Percentiles rank a stretch among this genome's conserved stretches.
phyloP scores from a whole-genome alignment of 2,888 invertebrate genomes.

The Lacanobia oleracea region DNA sequence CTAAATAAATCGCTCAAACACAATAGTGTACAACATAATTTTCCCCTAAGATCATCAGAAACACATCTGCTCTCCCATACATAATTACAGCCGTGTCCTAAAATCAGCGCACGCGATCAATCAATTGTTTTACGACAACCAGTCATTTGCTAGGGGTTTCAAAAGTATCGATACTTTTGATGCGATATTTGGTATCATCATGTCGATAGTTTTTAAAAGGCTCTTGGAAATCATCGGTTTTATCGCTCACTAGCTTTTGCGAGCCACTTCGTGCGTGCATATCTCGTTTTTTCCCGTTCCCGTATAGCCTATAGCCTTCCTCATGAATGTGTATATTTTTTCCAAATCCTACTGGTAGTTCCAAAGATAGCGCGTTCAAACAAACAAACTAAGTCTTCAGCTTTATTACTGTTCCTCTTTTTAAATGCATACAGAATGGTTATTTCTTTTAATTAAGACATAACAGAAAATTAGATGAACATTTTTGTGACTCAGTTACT shows the following conservation, averaged over 20 bases:
- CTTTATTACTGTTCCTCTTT: too few relatives aligned
- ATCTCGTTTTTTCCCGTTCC: too few relatives aligned
- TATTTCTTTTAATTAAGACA: too few relatives aligned
- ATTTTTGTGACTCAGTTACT: too few relatives aligned
- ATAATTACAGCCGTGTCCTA: constrained; percentile 34
- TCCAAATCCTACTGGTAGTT: too few relatives aligned
- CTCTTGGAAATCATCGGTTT: background rate
- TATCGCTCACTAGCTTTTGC: too few relatives aligned
- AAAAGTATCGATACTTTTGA: constrained; percentile 19
- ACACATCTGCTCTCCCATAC: constrained; percentile 36
- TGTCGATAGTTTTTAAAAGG: constrained; percentile 7
- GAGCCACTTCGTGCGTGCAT: too few relatives aligned
- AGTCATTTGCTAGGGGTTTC: constrained; percentile 35
- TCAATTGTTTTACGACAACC: constrained; percentile 59
- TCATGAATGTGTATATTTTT: too few relatives aligned
- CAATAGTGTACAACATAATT: constrained; percentile 5
- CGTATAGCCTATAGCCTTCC: too few relatives aligned
- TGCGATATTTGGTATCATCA: background rate
- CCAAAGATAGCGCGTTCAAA: too few relatives aligned
- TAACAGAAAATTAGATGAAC: too few relatives aligned
- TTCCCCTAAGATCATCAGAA: constrained; percentile 27
- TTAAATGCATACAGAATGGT: background rate
- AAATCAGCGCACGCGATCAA: constrained; percentile 59
- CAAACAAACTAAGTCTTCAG: too few relatives aligned
- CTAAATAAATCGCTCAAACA: background rate